Conservation (phyloP, 53 echinoderm and acorn worm species). For the Echinarachnius parma region DNA sequence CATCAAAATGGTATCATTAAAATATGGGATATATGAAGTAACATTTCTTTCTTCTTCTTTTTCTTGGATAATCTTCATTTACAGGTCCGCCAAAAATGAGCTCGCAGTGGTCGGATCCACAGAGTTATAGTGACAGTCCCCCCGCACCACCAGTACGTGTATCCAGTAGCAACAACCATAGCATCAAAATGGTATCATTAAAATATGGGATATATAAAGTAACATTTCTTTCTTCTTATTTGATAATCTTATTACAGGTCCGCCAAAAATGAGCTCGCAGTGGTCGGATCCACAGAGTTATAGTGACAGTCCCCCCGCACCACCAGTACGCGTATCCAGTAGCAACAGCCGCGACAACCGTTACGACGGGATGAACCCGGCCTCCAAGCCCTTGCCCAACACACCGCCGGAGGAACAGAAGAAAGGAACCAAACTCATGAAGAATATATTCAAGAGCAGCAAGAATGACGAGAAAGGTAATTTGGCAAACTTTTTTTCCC, state of each 20-base stretch:
- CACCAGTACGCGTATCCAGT: constrained; percentile 42
- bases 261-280: constrained; percentile 41
- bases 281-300: constrained; percentile 43
- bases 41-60: too few relatives aligned
- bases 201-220: too few relatives aligned
- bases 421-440: constrained; percentile 40
- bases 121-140: constrained; percentile 40
- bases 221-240: not conserved
- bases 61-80: not conserved
- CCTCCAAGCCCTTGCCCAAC: constrained; percentile 40
- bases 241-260: constrained; percentile 7
- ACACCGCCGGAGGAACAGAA: constrained; percentile 45
- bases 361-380: constrained; percentile 39
- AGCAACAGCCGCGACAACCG: constrained; percentile 31
- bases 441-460: constrained; percentile 27
- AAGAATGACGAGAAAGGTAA: constrained; percentile 44
- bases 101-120: constrained; percentile 37
- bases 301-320: constrained; percentile 43
- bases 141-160: constrained; percentile 46
- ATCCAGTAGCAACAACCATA: constrained; percentile 37
- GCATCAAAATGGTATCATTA: too few relatives aligned
- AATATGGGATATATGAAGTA: too few relatives aligned
- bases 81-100: constrained; percentile 47
- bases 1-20: too few relatives aligned
- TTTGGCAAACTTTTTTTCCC: too few relatives aligned